phyloP scores from a whole-genome alignment of 2,888 invertebrate species.

The Antheraea yamamai region DNA sequence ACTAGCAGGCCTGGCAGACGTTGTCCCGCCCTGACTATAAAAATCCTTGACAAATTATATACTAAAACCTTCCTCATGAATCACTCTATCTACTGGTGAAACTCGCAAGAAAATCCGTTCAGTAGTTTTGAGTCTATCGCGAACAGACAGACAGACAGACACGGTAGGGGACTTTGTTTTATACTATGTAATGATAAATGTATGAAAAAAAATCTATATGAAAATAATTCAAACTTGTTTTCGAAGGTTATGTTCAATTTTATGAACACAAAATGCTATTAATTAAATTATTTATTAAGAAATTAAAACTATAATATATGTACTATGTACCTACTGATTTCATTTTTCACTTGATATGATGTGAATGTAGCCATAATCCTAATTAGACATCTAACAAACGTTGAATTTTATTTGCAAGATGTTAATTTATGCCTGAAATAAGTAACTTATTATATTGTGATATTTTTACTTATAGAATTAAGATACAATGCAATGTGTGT shows the following conservation, averaged over 20 bases:
- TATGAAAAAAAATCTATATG: neutral
- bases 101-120: no score
- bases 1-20: no score
- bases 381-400: neutral
- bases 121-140: no score
- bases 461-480: conserved; percentile 59
- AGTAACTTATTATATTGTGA: conserved; percentile 56
- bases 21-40: no score
- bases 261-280: neutral
- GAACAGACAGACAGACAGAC: no score
- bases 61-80: no score
- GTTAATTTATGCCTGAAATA: neutral
- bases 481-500: conserved; percentile 26
- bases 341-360: neutral
- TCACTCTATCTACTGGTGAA: no score
- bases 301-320: neutral
- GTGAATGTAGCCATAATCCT: neutral
- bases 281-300: neutral
- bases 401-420: neutral
- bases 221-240: neutral
- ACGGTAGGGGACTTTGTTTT: no score
- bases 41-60: no score
- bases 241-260: neutral
- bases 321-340: neutral
- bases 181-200: no score